Base-by-base conservation (phyloP, 2,888 invertebrate genomes). In the Napeogenes sylphis region DNA sequence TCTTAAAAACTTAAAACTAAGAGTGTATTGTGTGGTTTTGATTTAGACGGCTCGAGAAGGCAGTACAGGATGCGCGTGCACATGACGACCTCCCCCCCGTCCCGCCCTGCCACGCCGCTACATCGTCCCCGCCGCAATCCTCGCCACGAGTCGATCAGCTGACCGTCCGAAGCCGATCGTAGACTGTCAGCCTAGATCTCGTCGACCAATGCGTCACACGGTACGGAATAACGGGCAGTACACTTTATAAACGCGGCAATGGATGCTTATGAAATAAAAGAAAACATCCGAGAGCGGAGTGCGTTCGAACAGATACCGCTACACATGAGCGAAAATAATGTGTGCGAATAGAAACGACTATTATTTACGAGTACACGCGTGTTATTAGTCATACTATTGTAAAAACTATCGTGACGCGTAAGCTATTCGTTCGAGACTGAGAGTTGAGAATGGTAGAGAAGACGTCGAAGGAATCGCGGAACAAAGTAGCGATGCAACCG, bases 71-170 rank as follows among this genome's bases (percentile, higher is more conserved):
- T 73, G 78, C 75, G 74, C 74, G 73, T 71, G 70, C 71, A 79
- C 70, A 74, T 74, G 68, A 65, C 70, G 70, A 56, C 58, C 63
- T 67, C 61, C 65, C 61, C 62, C 64, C 64, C 63, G 33, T 55
- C 54, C 63, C 62, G 65, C 63, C 59, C 51, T 72, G 51, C 67
- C 30, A 68, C 73, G 65, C 71, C 67, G 66, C 72, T 72, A 80
- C 61, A 45, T 56, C 68, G 61, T 71, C 60, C 64, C 53, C 62
- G 65, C 64, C 70, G 71, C 63, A 68, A 54, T 68, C 73, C 63
- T 65, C 65, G 69, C 71, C 82, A 76, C 83, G 82, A 79, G 77
- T 64, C 81, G 83, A 88, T 87, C 89, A 88, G 89, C 88, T 88
- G 88, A 87, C 87, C 81, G 82, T 68, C 71, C 75, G 56, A 60